These are phyloP conservation scores for Sinosuthora webbiana DNA, from an alignment of 2,113 vertebrate genomes.

Conservation along the genomic window DNA sequence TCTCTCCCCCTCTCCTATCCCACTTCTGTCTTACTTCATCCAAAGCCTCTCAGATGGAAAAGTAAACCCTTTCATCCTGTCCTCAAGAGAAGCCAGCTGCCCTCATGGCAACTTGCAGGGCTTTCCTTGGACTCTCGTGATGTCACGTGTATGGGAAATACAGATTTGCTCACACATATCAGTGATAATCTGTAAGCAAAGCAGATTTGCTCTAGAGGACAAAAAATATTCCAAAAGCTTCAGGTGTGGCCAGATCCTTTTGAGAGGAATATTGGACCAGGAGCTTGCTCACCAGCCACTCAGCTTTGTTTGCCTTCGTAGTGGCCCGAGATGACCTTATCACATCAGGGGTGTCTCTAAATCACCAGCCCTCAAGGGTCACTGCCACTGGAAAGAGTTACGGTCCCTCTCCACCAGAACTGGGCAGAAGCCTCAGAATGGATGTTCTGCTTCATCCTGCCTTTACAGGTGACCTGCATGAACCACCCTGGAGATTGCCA, in stretches of 20 bases:
- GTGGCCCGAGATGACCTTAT: not conserved
- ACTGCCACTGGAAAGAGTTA: not conserved
- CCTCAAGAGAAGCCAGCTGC: conserved; percentile 30
- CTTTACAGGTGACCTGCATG: not conserved
- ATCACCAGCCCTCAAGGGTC: conserved; percentile 33
- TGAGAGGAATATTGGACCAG: conserved; percentile 10
- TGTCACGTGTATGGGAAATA: not conserved
- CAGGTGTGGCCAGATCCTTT: conserved; percentile 27
- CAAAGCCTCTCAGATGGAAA: conserved; percentile 58
- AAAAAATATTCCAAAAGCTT: not conserved
- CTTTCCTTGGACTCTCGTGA: conserved; percentile 11
- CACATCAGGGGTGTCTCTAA: not conserved
- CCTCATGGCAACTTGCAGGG: not conserved
- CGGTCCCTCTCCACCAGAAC: not conserved
- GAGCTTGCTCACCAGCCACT: conserved; percentile 34
- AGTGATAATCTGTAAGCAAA: not conserved
- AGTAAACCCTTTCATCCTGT: conserved; percentile 22
- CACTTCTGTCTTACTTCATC: conserved; percentile 65
- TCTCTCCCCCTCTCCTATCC: conserved; percentile 50
- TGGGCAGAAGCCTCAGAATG: conserved; percentile 48
- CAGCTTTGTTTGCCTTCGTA: conserved; percentile 28
- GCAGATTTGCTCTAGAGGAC: conserved; percentile 5
- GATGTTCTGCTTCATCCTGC: conserved; percentile 25
- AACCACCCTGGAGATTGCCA: not conserved
- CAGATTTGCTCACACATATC: not conserved